Percentiles rank a stretch among this genome's conserved stretches.
phyloP scores from a whole-genome alignment of 2,113 vertebrate species.

The Saiga tatarica region DNA sequence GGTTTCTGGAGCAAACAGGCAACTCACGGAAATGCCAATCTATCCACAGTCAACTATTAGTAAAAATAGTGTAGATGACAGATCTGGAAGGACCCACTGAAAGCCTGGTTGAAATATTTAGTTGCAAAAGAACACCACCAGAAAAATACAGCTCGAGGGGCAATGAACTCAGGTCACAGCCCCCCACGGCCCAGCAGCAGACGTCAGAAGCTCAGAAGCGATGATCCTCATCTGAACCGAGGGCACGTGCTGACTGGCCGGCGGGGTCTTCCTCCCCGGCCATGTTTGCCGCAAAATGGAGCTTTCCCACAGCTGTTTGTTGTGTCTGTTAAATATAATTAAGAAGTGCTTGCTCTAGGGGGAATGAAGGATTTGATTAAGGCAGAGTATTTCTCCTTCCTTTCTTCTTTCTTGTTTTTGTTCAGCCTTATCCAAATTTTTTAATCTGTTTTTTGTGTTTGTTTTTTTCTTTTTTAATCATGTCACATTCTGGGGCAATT shows the following conservation, averaged over 20 bases:
- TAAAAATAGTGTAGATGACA: background rate
- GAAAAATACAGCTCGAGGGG: background rate
- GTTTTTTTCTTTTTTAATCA: background rate
- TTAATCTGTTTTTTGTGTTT: background rate
- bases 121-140: constrained; percentile 44
- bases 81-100: constrained; percentile 22
- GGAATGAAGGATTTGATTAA: constrained; percentile 71
- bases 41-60: constrained; percentile 47
- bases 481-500: constrained; percentile 25
- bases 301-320: constrained; percentile 70
- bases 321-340: constrained; percentile 75
- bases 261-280: background rate
- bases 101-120: constrained; percentile 31
- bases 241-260: background rate
- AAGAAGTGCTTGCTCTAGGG: constrained; percentile 67
- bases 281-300: constrained; percentile 39
- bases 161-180: background rate
- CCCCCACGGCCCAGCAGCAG: background rate
- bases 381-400: constrained; percentile 32
- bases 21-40: constrained; percentile 35
- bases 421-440: constrained; percentile 57
- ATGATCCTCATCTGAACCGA: background rate
- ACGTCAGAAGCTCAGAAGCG: background rate
- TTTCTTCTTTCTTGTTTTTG: constrained; percentile 67
- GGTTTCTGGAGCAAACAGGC: constrained; percentile 49